Base-by-base conservation (phyloP, 2,113 vertebrate genomes). In the Oreochromis niloticus region DNA sequence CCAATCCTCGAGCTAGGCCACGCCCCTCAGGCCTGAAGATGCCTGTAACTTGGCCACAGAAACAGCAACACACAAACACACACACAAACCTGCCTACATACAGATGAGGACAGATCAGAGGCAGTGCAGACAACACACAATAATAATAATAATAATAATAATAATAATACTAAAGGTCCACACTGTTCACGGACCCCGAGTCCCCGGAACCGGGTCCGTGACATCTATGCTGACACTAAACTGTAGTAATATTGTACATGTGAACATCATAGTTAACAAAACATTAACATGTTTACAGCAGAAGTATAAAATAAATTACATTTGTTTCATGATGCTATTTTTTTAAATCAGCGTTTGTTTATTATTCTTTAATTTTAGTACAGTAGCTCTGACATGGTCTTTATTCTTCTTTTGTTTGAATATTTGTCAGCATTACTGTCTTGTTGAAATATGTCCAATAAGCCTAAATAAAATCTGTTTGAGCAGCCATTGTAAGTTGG, bases 361-460 rank as follows among this genome's bases (percentile, higher is more conserved):
- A 75, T 75, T 48, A 19, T 30, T 30, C 41, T 75, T 75, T 30
- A 46, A 75, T 73, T 4, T 46, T 30, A 46, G 24, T 75, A 30
- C 24, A 17, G 10, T 19, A 50, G 9, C 43, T 78, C 16, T 78
- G 1, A 78, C 3, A 32, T 50, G 1, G 43, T 48, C 16, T 30
- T 48, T 2, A 54, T 54, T 54, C 8, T 27, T 17, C 10, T 71
- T 41, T 30, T 1, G 0, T 24, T 43, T 2, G 3, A 16, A 48
- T 7, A 17, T 27, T 16, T 43, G 39, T 71, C 39, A 73, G 13
- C 27, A 48, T 50, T 78, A 50, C 27, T 78, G 2, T 50, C 46
- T n/a, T 78, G 46, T 32, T 50, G 0, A 75, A 75, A 78, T 50
- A 9, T 8, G 14, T 75, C 43, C 41, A 75, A 17, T 30, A 75